Conservation (phyloP, 2,888 invertebrate species). For the Macrosiphum euphorbiae region DNA sequence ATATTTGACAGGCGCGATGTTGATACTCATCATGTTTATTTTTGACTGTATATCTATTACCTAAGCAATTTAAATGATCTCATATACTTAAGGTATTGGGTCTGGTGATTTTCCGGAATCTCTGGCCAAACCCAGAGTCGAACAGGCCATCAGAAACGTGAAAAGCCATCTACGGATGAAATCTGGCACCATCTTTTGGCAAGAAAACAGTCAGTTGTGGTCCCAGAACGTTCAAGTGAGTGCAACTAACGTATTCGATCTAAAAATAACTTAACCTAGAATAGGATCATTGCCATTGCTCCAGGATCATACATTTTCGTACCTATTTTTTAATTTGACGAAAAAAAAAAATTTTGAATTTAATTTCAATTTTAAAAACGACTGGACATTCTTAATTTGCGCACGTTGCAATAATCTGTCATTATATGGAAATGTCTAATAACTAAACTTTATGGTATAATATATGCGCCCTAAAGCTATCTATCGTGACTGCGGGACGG, state of each 20-base stretch:
- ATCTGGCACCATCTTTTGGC: neutral
- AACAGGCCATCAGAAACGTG: neutral
- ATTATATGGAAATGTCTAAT: neutral
- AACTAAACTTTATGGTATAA: neutral
- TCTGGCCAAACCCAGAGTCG: no score
- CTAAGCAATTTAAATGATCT: neutral
- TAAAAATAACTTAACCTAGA: neutral
- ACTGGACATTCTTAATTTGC: neutral
- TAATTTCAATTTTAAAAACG: neutral
- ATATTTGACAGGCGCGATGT: neutral
- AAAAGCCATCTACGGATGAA: neutral
- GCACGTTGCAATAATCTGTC: neutral
- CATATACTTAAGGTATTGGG: neutral
- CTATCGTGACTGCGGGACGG: neutral
- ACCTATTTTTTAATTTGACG: neutral
- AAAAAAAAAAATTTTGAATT: neutral
- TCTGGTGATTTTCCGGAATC: neutral
- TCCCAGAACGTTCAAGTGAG: neutral
- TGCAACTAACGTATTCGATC: neutral
- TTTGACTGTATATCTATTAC: neutral
- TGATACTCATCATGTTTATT: neutral
- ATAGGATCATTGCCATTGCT: neutral
- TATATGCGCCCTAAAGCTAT: neutral
- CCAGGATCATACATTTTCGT: neutral
- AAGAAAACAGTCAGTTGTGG: slow-evolving; percentile 16